Conservation (phyloP, 2,113 vertebrate genomes). For the Lepisosteus oculatus region DNA sequence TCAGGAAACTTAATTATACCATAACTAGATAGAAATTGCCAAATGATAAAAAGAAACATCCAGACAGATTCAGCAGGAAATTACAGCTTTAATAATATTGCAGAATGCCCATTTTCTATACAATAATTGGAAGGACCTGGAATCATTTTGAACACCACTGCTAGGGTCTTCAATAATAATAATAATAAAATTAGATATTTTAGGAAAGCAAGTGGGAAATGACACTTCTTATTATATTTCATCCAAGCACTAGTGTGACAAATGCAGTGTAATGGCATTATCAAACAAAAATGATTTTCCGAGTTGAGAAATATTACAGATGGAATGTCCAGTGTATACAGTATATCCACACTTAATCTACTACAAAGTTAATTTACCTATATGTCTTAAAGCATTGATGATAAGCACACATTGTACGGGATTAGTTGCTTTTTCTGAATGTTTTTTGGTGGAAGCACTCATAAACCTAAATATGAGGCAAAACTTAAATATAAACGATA, state of each 20-base stretch:
- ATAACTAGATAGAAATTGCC: slow-evolving; percentile 97
- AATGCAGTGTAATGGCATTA: slow-evolving; percentile 59
- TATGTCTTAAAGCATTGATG: neutral
- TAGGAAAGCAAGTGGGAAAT: slow-evolving; percentile 41
- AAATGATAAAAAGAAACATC: slow-evolving; percentile 98
- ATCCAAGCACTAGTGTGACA: slow-evolving; percentile 55
- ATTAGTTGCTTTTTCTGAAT: too few species aligned
- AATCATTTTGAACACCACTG: slow-evolving; percentile 81
- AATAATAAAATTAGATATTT: slow-evolving; percentile 65
- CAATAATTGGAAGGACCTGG: slow-evolving; percentile 84
- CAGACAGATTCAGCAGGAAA: slow-evolving; percentile 94
- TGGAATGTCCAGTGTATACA: slow-evolving; percentile 37
- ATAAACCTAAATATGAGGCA: too few species aligned
- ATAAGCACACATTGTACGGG: too few species aligned
- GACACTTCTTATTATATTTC: slow-evolving; percentile 54
- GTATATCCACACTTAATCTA: neutral
- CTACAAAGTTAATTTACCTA: neutral
- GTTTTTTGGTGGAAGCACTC: too few species aligned
- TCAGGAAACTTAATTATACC: slow-evolving; percentile 99
- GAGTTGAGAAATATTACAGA: slow-evolving; percentile 13
- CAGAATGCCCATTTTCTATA: slow-evolving; percentile 83
- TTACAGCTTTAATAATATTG: slow-evolving; percentile 97
- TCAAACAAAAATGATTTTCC: slow-evolving; percentile 53
- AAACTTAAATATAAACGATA: too few species aligned
- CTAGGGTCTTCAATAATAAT: slow-evolving; percentile 72